Evolutionary conservation across 2,888 invertebrate genomes (phyloP), one percentile per base, ranked within the genome.

Genomic region (Idaea biselata): DNA sequence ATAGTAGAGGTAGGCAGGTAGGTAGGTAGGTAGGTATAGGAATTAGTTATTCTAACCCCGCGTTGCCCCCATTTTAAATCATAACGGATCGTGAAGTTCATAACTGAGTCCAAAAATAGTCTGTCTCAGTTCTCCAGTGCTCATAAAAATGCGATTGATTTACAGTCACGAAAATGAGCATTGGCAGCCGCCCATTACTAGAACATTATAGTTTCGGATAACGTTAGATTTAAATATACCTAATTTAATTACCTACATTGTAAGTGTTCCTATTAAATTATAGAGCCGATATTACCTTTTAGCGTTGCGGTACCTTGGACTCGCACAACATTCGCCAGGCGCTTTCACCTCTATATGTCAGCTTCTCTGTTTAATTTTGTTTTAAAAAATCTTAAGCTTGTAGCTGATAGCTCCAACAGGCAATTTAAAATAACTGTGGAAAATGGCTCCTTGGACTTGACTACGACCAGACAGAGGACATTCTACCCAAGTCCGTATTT

Each of bases 121-220:
- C 70, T 63, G 72, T 79, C 78, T 79, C 75, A 80, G 76, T 69
- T 80, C 79, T 80, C 80, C 80, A 80, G 81, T 78, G 80, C 81
- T 83, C 82, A 83, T 87, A 88, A 88, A 88, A 87, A 87, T 83
- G 71, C 70, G 75, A 80, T 84, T 86, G 87, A 87, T 88, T 87
- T 88, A 88, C 79, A 68, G 68, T 73, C 73, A 67, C 60, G 76
- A 78, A 79, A 79, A 81, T 83, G 82, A 83, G 79, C 82, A 84
- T 83, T 84, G 82, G 84, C 83, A 81, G 72, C 77, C 76, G 68
- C 79, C 80, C 81, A 80, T 84, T 81, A 79, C 65, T 63, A 60
- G 58, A 68, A 65, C 77, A 78, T 76, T 81, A 79, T 70, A 71
- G 74, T 70, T 73, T 73, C 73, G 72, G 75, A 74, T 76, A 78